Evolutionary conservation across 2,888 invertebrate species (phyloP).

Genomic region (Cloeon dipterum): DNA sequence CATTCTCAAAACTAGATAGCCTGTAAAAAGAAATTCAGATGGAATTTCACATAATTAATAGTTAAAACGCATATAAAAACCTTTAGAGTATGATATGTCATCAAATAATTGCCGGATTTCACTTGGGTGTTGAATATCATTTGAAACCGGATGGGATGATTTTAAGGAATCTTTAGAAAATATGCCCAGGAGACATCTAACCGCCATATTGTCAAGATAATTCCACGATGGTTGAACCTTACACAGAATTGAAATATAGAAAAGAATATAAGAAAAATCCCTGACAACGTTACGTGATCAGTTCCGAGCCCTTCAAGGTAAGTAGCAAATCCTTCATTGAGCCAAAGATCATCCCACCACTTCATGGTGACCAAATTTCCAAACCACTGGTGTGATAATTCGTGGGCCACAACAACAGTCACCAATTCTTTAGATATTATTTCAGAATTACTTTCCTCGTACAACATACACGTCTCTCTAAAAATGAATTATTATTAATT

Average conservation of each 20-base stretch:
- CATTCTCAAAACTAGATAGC: slow-evolving; percentile 49
- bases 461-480: slow-evolving; percentile 41
- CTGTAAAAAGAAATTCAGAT: slow-evolving; percentile 21
- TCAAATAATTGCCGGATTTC: slow-evolving; percentile 70
- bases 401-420: slow-evolving; percentile 45
- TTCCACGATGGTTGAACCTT: slow-evolving; percentile 42
- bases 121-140: slow-evolving; percentile 24
- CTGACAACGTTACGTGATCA: slow-evolving; percentile 12
- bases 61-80: too few relatives aligned
- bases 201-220: slow-evolving; percentile 29
- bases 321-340: slow-evolving; percentile 57
- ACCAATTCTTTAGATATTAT: slow-evolving; percentile 23
- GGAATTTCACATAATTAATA: too few relatives aligned
- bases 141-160: slow-evolving; percentile 48
- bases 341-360: slow-evolving; percentile 64
- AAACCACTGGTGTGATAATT: slow-evolving; percentile 67
- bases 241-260: background rate
- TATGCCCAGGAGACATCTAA: slow-evolving; percentile 31
- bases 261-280: background rate
- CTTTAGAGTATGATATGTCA: slow-evolving; percentile 60
- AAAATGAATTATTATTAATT: too few relatives aligned
- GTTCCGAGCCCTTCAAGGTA: slow-evolving; percentile 31
- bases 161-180: slow-evolving; percentile 45
- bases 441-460: slow-evolving; percentile 34
- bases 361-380: slow-evolving; percentile 63